phyloP scores from a whole-genome alignment of 2,888 invertebrate genomes.

The Aproaerema taeniolella region DNA sequence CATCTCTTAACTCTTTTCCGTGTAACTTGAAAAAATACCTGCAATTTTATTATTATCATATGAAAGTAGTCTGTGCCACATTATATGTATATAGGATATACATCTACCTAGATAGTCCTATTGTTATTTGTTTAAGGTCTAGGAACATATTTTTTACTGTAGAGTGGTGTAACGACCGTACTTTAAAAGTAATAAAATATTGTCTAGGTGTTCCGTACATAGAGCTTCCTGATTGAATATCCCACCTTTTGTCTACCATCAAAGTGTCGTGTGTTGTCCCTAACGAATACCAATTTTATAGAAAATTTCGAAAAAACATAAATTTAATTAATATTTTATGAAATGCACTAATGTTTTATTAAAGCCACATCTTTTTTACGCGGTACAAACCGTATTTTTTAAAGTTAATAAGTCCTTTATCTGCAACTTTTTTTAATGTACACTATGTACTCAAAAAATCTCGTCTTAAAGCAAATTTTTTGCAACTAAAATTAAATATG shows the following conservation, averaged over 20 bases:
- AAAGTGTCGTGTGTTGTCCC: slow-evolving; percentile 27
- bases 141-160: slow-evolving; percentile 56
- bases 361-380: too few relatives aligned
- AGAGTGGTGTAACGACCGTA: slow-evolving; percentile 49
- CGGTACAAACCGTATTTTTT: too few relatives aligned
- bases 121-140: slow-evolving; percentile 63
- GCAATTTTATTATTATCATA: slow-evolving; percentile 24
- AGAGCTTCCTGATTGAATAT: slow-evolving; percentile 64
- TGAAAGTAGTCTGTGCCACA: slow-evolving; percentile 67
- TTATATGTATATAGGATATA: slow-evolving; percentile 56
- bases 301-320: background rate
- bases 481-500: too few relatives aligned
- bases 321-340: background rate
- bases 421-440: too few relatives aligned
- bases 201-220: slow-evolving; percentile 55
- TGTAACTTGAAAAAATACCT: too few relatives aligned
- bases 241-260: slow-evolving; percentile 53
- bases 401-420: too few relatives aligned
- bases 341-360: too few relatives aligned
- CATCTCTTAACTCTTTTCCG: too few relatives aligned
- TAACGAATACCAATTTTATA: slow-evolving; percentile 1
- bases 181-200: slow-evolving; percentile 39
- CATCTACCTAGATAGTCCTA: slow-evolving; percentile 63
- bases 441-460: too few relatives aligned
- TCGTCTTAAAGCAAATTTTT: too few relatives aligned